Evolutionary conservation across 2,888 invertebrate species (phyloP).

Genomic region (Palloptera scutellata): DNA sequence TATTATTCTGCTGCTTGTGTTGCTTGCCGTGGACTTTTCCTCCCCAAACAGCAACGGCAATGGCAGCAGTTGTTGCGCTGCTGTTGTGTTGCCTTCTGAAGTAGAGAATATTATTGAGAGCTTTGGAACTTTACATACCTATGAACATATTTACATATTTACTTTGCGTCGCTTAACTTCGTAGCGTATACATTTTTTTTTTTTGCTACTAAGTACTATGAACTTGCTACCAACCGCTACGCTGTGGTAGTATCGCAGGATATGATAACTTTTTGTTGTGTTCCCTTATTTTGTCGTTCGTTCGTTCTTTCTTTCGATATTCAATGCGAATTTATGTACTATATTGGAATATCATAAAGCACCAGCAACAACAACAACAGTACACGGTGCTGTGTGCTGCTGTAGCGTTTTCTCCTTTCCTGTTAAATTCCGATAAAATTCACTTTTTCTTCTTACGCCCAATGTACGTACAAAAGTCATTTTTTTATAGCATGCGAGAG

Average conservation of each 20-base stretch:
- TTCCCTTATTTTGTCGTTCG: not conserved
- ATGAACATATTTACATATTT: no score
- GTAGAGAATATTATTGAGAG: no score
- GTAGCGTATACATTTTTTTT: no score
- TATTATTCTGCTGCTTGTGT: constrained; percentile 12
- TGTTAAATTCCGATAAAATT: constrained; percentile 59
- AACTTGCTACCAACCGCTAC: no score
- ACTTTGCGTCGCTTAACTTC: not conserved
- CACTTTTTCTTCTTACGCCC: constrained; percentile 46
- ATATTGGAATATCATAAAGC: not conserved
- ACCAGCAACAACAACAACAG: not conserved
- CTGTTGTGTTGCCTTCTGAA: not conserved
- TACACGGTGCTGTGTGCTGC: not conserved
- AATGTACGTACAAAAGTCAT: not conserved
- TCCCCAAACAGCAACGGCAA: no score
- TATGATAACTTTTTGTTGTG: constrained; percentile 11
- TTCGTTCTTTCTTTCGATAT: not conserved
- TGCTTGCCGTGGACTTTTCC: not conserved
- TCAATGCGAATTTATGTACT: constrained; percentile 10
- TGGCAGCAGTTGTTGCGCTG: not conserved
- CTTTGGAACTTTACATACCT: no score
- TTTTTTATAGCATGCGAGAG: no score
- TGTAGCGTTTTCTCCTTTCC: constrained; percentile 45
- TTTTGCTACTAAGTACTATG: no score
- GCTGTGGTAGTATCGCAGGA: no score